Conservation (phyloP, 2,888 invertebrate genomes). For the Dryocosmus kuriphilus region DNA sequence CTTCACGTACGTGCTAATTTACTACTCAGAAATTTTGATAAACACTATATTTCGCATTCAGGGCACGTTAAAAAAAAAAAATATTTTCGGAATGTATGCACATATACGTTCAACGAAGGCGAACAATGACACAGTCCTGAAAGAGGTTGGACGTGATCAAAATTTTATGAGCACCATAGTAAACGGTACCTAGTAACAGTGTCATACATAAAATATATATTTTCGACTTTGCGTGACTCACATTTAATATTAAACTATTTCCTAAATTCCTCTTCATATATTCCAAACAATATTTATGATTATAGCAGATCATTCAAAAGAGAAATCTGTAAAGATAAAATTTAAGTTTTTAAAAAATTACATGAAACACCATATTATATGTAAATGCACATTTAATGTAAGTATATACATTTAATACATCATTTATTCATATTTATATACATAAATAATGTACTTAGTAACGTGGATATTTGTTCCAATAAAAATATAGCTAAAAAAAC, state of each 20-base stretch:
- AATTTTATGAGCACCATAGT: constrained; percentile 58
- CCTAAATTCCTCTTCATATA: neutral
- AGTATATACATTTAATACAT: no score
- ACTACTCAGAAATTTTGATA: neutral
- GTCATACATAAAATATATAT: constrained; percentile 18
- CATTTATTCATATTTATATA: no score
- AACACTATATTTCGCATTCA: constrained; percentile 60
- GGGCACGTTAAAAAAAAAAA: constrained; percentile 65
- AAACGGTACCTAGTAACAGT: constrained; percentile 29
- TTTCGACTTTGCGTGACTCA: constrained; percentile 21
- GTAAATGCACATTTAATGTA: no score
- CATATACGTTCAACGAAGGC: constrained; percentile 53
- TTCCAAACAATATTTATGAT: neutral
- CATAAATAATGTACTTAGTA: no score
- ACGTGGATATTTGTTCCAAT: no score
- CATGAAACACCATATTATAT: no score
- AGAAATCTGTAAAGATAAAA: no score
- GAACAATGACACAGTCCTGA: constrained; percentile 67
- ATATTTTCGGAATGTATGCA: constrained; percentile 61
- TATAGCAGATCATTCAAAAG: neutral
- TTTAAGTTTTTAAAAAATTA: neutral
- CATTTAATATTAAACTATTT: neutral
- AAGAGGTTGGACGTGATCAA: constrained; percentile 70
- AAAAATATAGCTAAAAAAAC: no score
- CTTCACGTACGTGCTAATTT: neutral